phyloP scores from a whole-genome alignment of 2,888 invertebrate species.

The Anodontia alba region DNA sequence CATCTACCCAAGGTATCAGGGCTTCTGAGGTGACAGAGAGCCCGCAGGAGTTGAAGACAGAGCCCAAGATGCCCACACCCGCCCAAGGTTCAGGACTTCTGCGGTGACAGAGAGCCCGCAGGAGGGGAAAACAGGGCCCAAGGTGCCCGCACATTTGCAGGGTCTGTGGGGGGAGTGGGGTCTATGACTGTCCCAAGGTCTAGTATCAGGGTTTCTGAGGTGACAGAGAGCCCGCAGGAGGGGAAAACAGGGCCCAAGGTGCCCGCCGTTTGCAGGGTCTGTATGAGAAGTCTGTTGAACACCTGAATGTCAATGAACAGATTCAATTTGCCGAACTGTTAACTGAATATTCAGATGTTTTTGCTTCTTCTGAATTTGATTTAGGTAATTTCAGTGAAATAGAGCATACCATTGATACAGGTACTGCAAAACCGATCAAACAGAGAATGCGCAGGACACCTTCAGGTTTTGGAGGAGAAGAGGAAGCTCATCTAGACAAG shows the following conservation, averaged over 20 bases:
- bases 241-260: no score
- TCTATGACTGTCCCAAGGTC: no score
- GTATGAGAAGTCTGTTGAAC: not conserved
- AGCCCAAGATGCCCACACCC: not conserved
- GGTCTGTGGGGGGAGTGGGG: no score
- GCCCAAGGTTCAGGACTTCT: no score
- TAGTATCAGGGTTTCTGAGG: no score
- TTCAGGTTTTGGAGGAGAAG: not conserved
- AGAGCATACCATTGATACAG: not conserved
- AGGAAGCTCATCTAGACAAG: slow-evolving; percentile 2
- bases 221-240: no score
- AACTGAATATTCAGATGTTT: slow-evolving; percentile 13
- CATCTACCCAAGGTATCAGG: no score
- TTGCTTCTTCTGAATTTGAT: slow-evolving; percentile 8
- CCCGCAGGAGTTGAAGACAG: no score
- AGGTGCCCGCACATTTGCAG: no score
- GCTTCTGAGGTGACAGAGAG: no score
- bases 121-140: no score
- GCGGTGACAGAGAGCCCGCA: no score
- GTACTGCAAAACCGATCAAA: not conserved
- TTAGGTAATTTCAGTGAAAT: not conserved
- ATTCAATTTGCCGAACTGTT: not conserved
- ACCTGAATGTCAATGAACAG: not conserved
- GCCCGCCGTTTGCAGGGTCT: not conserved
- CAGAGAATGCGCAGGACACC: slow-evolving; percentile 2